Conservation (phyloP, 2,113 vertebrate species). For the Mus pahari region DNA sequence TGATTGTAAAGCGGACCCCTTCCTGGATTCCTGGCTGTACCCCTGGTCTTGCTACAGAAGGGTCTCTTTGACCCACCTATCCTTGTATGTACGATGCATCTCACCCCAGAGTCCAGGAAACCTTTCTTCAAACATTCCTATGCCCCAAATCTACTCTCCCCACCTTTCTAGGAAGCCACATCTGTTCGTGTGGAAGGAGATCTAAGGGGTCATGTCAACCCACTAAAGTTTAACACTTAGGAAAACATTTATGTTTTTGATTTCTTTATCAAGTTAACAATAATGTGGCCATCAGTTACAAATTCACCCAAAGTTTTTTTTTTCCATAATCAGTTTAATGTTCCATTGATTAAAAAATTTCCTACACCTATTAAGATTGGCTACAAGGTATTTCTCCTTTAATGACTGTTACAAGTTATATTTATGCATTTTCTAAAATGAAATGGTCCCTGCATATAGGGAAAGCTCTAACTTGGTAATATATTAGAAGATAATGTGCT, state of each 20-base stretch:
- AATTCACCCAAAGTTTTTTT: not conserved
- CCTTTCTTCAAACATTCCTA: not conserved
- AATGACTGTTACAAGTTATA: slow-evolving; percentile 4
- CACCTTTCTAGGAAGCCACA: not conserved
- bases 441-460: not conserved
- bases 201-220: not conserved
- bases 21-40: not conserved
- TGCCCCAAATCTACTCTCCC: not conserved
- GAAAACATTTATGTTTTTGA: not conserved
- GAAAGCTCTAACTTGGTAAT: not conserved
- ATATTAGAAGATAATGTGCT: not conserved
- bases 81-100: not conserved
- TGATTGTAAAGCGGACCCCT: not conserved
- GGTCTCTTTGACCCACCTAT: not conserved
- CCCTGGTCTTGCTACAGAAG: not conserved
- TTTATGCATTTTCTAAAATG: not conserved
- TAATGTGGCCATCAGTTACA: not conserved
- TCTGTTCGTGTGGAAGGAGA: not conserved
- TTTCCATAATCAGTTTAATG: not conserved
- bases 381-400: not conserved
- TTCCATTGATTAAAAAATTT: slow-evolving; percentile 6
- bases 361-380: not conserved
- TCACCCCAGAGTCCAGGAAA: not conserved
- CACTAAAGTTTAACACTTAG: not conserved
- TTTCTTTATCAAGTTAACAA: slow-evolving; percentile 13